Percentiles rank a stretch among this genome's conserved stretches.
Conservation (phyloP, 2,113 vertebrate species). For the Tyto alba region DNA sequence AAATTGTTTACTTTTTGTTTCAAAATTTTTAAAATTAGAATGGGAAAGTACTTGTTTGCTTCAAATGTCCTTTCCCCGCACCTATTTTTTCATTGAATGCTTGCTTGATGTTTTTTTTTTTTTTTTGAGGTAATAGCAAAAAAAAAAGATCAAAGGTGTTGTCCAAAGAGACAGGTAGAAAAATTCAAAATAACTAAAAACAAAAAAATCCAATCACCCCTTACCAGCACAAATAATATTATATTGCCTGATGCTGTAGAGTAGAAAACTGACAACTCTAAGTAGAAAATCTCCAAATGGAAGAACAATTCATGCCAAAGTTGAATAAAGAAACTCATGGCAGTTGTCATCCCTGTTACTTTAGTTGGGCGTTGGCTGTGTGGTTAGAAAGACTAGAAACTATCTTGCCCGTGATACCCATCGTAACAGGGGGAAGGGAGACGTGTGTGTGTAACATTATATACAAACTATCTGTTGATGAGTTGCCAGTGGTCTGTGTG, state of each 20-base stretch:
- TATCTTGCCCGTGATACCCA: background rate
- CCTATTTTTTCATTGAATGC: background rate
- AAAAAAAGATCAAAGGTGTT: background rate
- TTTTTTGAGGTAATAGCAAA: background rate
- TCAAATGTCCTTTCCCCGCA: background rate
- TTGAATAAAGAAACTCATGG: background rate
- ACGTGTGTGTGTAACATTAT: background rate
- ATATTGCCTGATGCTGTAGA: background rate
- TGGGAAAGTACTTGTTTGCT: background rate
- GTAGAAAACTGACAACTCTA: background rate
- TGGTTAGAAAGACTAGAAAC: background rate
- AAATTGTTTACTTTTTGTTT: background rate
- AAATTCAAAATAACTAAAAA: background rate
- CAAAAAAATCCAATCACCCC: rapidly evolving
- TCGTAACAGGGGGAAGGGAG: background rate
- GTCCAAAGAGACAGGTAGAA: background rate
- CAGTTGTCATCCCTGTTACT: background rate
- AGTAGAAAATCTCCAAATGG: background rate
- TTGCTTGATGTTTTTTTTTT: background rate
- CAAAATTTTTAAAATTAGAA: background rate
- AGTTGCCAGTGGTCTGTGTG: background rate
- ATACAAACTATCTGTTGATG: background rate
- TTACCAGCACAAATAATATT: background rate
- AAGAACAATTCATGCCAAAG: background rate
- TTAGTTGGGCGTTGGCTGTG: background rate